Evolutionary conservation across 64 coral and sea anemone species (phyloP).

Genomic region (Montipora efflorescens): DNA sequence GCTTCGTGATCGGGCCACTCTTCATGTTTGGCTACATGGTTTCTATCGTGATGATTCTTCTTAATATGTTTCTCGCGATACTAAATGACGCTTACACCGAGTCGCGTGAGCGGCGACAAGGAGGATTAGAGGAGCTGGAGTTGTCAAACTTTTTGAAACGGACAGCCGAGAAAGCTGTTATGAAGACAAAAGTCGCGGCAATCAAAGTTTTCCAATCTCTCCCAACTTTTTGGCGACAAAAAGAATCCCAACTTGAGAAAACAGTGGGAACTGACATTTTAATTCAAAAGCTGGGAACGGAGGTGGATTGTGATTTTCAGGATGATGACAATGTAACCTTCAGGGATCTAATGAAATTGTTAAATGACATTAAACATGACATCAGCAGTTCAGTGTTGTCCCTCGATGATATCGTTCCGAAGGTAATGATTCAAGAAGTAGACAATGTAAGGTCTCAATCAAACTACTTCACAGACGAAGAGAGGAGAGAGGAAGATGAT

Average conservation of each 20-base stretch:
- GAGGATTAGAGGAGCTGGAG: neutral
- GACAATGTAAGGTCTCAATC: neutral
- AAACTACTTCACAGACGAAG: neutral
- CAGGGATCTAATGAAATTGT: conserved; percentile 8
- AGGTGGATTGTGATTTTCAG: neutral
- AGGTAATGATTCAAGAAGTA: conserved; percentile 5
- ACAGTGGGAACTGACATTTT: neutral
- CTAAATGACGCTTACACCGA: conserved; percentile 71
- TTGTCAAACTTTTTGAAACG: neutral
- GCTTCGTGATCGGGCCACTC: conserved; percentile 37
- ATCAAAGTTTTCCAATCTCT: conserved; percentile 21
- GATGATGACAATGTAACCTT: conserved; percentile 13
- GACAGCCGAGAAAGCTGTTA: conserved; percentile 4
- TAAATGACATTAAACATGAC: conserved; percentile 18
- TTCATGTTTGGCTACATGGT: conserved; percentile 70
- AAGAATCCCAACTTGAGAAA: neutral
- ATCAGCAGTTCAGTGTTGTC: conserved; percentile 20
- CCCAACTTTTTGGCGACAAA: neutral
- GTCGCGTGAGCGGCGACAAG: conserved; percentile 19
- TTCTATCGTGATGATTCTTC: conserved; percentile 48
- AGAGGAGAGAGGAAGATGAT: neutral
- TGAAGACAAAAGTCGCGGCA: neutral
- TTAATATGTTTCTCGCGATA: conserved; percentile 71
- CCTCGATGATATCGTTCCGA: conserved; percentile 27
- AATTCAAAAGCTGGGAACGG: neutral